Evolutionary conservation across 2,113 vertebrate species (phyloP), one percentile per base, ranked within the genome.

Genomic region (Saccopteryx bilineata): DNA sequence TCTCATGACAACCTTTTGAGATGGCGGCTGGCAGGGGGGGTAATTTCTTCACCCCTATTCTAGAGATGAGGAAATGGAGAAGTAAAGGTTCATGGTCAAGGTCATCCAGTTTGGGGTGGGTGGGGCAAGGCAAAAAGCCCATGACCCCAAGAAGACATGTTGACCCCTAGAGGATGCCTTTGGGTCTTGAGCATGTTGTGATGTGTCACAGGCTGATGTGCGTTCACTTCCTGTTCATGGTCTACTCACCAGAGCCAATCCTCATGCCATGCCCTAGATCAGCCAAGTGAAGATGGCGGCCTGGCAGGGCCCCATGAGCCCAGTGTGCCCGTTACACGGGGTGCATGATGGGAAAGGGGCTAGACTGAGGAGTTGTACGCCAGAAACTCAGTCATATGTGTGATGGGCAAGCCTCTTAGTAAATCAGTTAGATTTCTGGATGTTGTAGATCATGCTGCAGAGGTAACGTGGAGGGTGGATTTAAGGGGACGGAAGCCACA

Each of bases 171-270:
- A 56, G 4, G 58, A 5, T 19, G 52, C 81, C 83, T 65, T 7
- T 7, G n/a, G 26, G 52, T 19, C 61, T 14, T 6, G 72, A 13
- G 28, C 0, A 0, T 9, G n/a, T 1, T 15, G 54, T 5, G 69
- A 31, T 9, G 31, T 14, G 23, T 4, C 13, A 46, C 52, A 58
- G 52, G 75, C 31, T 31, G 56, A n/a, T 21, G 19, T 1, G 46
- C 31, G 33, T n/a, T 61, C 39, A 18, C 61, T 31, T 5, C 11
- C n/a, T 65, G 52, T 4, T 21, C 26, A 7, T 0, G 17, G 66
- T 54, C 54, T 65, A 2, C 1, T 17, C 24, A 11, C 21, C 50
- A 19, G 0, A 5, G 50, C n/a, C 50, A 15, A 2, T 7, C n/a
- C 26, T 81, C 24, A 7, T 1, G 60, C 31, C 66, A 71, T 89